Conservation (phyloP, 2,113 vertebrate species). For the Anseranas semipalmata region DNA sequence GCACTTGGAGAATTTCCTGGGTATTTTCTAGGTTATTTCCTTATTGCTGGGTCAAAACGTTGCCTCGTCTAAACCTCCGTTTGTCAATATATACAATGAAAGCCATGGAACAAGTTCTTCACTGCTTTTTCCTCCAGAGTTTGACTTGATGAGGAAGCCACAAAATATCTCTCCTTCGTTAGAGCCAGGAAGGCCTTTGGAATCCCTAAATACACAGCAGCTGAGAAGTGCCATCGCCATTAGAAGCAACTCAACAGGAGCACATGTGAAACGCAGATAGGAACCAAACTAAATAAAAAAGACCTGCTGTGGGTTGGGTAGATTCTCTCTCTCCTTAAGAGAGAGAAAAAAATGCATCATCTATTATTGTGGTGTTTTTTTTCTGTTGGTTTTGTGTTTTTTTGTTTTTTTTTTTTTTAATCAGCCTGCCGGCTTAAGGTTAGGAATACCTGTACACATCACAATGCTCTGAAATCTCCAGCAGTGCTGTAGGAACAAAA, state of each 20-base stretch:
- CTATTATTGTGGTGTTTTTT: not conserved
- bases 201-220: not conserved
- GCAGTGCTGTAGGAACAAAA: not conserved
- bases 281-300: not conserved
- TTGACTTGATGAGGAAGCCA: not conserved
- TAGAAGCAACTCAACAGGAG: not conserved
- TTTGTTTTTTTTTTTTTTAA: not conserved
- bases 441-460: not conserved
- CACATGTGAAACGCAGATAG: not conserved
- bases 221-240: not conserved
- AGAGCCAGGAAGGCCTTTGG: not conserved
- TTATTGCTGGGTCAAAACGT: constrained; percentile 35
- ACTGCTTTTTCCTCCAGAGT: not conserved
- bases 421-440: not conserved
- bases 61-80: not conserved
- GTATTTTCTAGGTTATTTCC: constrained; percentile 50
- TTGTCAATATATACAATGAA: not conserved
- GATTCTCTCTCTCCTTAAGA: not conserved
- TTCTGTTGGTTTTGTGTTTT: not conserved
- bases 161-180: not conserved
- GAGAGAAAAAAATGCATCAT: not conserved
- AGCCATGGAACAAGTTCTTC: not conserved
- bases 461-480: not conserved
- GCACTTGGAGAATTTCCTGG: not conserved
- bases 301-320: not conserved